phyloP scores from a whole-genome alignment of 2,888 invertebrate genomes.

The Fragum sueziense region DNA sequence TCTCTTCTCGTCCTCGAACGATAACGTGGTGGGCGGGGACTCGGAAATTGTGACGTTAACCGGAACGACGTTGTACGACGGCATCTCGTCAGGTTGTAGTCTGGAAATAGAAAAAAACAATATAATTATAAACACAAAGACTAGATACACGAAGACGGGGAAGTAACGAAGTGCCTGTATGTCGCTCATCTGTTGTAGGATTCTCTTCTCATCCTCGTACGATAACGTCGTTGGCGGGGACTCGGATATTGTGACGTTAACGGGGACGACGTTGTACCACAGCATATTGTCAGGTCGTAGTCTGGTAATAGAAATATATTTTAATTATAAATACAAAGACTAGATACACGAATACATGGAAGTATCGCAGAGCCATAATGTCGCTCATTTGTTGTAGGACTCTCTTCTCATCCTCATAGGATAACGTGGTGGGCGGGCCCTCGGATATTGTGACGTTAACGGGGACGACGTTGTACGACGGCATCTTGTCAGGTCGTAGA shows the following conservation, averaged over 20 bases:
- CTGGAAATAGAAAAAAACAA: no score
- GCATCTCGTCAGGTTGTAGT: no score
- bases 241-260: background rate
- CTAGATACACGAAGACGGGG: conserved; percentile 71
- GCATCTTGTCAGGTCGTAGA: no score
- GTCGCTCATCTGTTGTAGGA: conserved; percentile 61
- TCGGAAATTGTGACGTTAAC: background rate
- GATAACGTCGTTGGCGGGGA: conserved; percentile 27
- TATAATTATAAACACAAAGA: no score
- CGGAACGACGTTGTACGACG: background rate
- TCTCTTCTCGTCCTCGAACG: conserved; percentile 26
- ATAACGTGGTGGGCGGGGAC: conserved; percentile 21
- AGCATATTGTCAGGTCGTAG: no score
- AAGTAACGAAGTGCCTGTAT: conserved; percentile 68
- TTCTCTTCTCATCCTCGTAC: conserved; percentile 22
- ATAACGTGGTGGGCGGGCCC: conserved; percentile 21
- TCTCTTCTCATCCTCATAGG: conserved; percentile 27
- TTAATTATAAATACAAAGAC: no score
- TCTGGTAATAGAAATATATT: no score
- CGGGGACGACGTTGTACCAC: background rate
- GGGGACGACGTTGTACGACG: background rate
- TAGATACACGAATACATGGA: conserved; percentile 72
- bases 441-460: background rate
- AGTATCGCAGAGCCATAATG: conserved; percentile 65
- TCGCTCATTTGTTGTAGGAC: conserved; percentile 61